Percentiles rank a stretch among this genome's conserved stretches.
phyloP scores from a whole-genome alignment of 2,113 vertebrate species.

The Prunella fulvescens region DNA sequence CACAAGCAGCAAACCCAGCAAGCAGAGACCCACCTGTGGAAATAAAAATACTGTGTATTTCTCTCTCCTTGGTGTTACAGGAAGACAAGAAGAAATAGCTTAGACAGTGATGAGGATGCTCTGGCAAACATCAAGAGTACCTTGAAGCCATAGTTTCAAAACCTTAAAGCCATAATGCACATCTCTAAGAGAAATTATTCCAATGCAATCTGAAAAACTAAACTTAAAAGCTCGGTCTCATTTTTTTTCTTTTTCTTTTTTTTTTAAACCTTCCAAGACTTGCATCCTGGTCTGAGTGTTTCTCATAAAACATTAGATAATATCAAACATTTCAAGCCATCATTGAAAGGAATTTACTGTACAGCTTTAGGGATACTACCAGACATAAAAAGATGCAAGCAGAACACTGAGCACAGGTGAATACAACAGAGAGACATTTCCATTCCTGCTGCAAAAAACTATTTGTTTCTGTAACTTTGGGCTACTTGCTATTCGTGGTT shows the following conservation, averaged over 20 bases:
- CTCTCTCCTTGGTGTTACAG: neutral
- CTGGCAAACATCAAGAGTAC: neutral
- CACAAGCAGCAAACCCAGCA: neutral
- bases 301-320: neutral
- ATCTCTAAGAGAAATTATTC: neutral
- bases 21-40: neutral
- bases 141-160: neutral
- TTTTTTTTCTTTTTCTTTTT: no score
- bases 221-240: neutral
- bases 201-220: neutral
- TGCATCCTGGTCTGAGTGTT: neutral
- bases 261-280: neutral
- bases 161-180: neutral
- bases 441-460: neutral
- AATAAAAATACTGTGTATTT: neutral
- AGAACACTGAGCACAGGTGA: slow-evolving; percentile 2
- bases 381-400: neutral
- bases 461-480: slow-evolving; percentile 28
- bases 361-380: slow-evolving; percentile 17
- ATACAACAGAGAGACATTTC: neutral
- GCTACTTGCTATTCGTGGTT: neutral
- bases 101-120: neutral
- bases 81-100: neutral
- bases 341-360: slow-evolving; percentile 23
- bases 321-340: slow-evolving; percentile 33